Base-by-base conservation (phyloP, 2,113 vertebrate species). In the Percina caprodes region DNA sequence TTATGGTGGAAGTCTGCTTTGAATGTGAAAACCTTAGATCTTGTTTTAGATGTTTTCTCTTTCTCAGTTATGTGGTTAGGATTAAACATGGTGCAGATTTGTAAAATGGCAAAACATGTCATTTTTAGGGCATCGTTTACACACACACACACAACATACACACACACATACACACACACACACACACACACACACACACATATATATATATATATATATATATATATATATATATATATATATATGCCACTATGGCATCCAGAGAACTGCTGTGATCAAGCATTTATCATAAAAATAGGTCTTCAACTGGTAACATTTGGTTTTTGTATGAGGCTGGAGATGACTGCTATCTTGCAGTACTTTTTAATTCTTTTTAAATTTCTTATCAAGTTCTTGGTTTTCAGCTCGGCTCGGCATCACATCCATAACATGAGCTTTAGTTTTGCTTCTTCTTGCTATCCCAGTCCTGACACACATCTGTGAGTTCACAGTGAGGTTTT, bases 311-410 rank as follows among this genome's bases (percentile, higher is more conserved):
- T 82, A 49, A 30, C 80, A 84, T 84, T 90, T 61, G 86, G 71
- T 87, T 91, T 87, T 90, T 90, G 76, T 42, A 87, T 87, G 86
- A 91, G 86, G 79, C 62, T 80, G 39, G 85, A 89, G 90, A 86
- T 77, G 86, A 59, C 81, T 79, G 60, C 86, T 46, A 83, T 74
- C 87, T 88, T 49, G 45, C 88, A 85, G 91, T 84, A 69, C 82
- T 82, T 70, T 73, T 79, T 80, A 30, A 30, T 30, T 30, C n/a
- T 30, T 30, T 30, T 30, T 30, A 30, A 30, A 30, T 30, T 30
- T 4, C 30, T 71, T 49, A 63, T 92, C 79, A 74, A 88, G 82
- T 87, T 88, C 81, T 88, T 68, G 78, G 92, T 80, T 92, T 89
- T 92, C 91, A 86, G 86, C 89, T 84, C 39, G 30, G 58, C 81